Base-by-base conservation (phyloP, 2,888 invertebrate genomes). In the Tiliacea aurago region DNA sequence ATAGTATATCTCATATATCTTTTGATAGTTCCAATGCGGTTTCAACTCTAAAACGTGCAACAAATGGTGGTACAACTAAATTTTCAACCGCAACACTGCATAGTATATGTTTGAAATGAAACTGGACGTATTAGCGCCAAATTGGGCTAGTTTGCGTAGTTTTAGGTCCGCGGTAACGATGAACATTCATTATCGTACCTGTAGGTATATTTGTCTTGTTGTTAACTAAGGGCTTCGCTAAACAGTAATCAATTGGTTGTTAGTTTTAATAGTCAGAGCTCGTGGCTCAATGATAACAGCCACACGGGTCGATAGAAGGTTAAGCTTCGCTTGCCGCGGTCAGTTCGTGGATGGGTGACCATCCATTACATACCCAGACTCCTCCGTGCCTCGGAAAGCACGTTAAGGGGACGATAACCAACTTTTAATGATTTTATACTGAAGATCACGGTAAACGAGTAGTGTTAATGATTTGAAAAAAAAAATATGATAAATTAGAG, bases 91-190 rank as follows among this genome's bases (percentile, higher is more conserved):
- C 64, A 58, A 62, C 51, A 23, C 58, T 28, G 28, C 13, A 41
- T n/a, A n/a, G 15, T 53, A 51, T 4, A 41, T 1, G 61, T 76
- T 63, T 53, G 49, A 4, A 37, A 69, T 28, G 9, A 53, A 81
- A 68, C 65, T 70, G 56, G 28, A 66, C 28, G 58, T 55, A 63
- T 78, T 76, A 75, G 73, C 65, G 55, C 18, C 43, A 73, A 84
- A 84, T 84, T 73, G 71, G 59, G 69, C 61, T 79, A 73, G 76
- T 83, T 75, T 63, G 70, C 72, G 45, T 72, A 74, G 72, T 64
- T 84, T 80, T 80, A 63, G 70, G 59, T 66, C 70, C 61, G 73
- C 55, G 78, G 78, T 61, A 61, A 58, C 63, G 45, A 64, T 69
- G 73, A 49, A 68, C 63, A 76, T 73, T 80, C 67, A 62, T 74